phyloP scores from a whole-genome alignment of 2,888 invertebrate genomes.

The Apotomis turbidana region DNA sequence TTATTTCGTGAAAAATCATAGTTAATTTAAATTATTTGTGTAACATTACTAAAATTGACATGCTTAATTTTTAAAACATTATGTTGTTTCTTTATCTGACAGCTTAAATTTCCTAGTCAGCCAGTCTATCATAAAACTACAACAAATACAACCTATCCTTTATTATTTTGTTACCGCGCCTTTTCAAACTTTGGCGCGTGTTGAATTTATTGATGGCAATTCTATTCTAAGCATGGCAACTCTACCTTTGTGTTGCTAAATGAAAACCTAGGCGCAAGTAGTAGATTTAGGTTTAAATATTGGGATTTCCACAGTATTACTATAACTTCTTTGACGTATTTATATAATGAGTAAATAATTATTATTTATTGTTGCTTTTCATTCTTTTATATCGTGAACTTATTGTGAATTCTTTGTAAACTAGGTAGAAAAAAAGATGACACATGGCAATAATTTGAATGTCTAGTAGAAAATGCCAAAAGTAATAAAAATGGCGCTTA shows the following conservation, averaged over 20 bases:
- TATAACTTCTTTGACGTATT: too few species aligned
- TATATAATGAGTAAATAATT: too few species aligned
- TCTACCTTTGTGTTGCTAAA: not conserved
- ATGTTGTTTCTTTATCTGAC: not conserved
- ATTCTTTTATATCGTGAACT: not conserved
- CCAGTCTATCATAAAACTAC: not conserved
- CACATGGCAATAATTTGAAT: constrained; percentile 30
- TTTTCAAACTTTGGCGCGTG: constrained; percentile 5
- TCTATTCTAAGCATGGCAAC: constrained; percentile 4
- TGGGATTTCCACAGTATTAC: too few species aligned
- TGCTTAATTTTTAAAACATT: constrained; percentile 18
- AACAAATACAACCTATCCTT: not conserved
- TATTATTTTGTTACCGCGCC: not conserved
- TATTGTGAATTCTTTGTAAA: not conserved
- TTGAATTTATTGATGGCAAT: not conserved
- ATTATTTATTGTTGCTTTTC: not conserved
- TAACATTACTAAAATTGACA: constrained; percentile 16
- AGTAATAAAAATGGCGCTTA: constrained; percentile 75
- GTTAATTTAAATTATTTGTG: constrained; percentile 33
- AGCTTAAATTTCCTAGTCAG: not conserved
- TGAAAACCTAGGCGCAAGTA: not conserved
- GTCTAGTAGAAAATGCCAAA: constrained; percentile 41
- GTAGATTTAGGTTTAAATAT: constrained; percentile 5
- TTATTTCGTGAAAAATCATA: constrained; percentile 51
- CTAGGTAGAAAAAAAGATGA: constrained; percentile 3